These are phyloP conservation scores for Arremon aurantiirostris DNA, from an alignment of 2,797 vertebrate genomes.

Conservation along the genomic window DNA sequence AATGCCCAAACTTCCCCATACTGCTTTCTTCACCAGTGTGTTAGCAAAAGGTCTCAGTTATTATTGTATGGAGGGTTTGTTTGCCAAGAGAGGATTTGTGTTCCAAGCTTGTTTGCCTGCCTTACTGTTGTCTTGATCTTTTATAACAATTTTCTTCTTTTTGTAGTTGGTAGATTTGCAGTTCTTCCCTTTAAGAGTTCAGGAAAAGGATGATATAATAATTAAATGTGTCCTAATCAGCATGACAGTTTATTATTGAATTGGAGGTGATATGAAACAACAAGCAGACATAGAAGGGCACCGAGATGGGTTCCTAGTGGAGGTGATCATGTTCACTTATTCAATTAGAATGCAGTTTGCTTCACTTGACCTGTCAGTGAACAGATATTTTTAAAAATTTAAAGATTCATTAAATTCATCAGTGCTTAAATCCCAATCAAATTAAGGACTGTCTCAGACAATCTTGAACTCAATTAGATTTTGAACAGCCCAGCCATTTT, in stretches of 20 bases:
- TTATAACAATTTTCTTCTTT: not conserved
- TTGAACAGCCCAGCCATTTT: not conserved
- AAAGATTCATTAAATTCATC: too few species aligned
- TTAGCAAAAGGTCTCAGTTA: not conserved
- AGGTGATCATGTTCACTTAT: not conserved
- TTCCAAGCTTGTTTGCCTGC: not conserved
- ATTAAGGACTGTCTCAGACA: not conserved
- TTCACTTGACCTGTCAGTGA: not conserved
- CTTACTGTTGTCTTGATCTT: not conserved
- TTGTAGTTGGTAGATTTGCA: not conserved
- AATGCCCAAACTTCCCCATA: fast-evolving
- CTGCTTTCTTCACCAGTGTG: not conserved
- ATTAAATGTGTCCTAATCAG: not conserved
- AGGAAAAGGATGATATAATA: not conserved
- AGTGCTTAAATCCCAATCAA: not conserved
- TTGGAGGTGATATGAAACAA: not conserved
- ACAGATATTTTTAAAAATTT: not conserved
- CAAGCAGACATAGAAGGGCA: not conserved
- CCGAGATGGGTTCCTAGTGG: not conserved
- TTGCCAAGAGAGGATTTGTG: not conserved
- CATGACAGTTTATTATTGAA: not conserved
- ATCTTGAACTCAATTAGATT: not conserved
- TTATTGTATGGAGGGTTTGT: not conserved
- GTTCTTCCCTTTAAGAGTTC: not conserved
- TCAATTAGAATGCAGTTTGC: not conserved